phyloP scores from a whole-genome alignment of 2,113 vertebrate genomes.

The Dasyprocta punctata region DNA sequence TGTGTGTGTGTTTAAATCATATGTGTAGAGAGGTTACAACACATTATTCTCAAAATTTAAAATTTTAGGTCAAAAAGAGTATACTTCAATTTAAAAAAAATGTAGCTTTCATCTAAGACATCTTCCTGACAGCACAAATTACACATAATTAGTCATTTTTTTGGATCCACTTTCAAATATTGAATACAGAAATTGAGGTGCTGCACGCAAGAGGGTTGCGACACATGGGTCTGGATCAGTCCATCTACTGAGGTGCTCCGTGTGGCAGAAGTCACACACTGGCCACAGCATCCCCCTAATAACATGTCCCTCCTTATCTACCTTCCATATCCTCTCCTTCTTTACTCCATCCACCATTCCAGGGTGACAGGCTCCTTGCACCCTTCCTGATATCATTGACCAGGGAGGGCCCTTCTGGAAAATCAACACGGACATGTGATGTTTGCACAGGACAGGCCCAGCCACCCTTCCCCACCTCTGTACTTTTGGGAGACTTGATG shows the following conservation, averaged over 20 bases:
- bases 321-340: too few relatives aligned
- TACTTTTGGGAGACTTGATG: not conserved
- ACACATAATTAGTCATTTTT: not conserved
- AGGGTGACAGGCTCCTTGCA: not conserved
- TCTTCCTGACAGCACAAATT: not conserved
- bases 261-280: not conserved
- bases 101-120: not conserved
- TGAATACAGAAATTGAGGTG: not conserved
- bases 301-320: accelerated
- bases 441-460: not conserved
- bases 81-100: not conserved
- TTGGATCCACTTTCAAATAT: not conserved
- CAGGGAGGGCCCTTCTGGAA: not conserved
- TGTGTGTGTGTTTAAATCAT: not conserved
- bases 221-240: accelerated
- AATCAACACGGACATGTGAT: accelerated
- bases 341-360: not conserved
- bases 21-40: not conserved
- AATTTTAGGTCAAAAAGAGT: not conserved
- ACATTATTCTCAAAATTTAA: not conserved
- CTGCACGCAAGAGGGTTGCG: not conserved
- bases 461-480: not conserved
- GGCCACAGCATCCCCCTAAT: accelerated
- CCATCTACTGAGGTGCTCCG: accelerated
- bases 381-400: not conserved